phyloP scores from a whole-genome alignment of 2,113 vertebrate genomes.

The Urocolius indicus region DNA sequence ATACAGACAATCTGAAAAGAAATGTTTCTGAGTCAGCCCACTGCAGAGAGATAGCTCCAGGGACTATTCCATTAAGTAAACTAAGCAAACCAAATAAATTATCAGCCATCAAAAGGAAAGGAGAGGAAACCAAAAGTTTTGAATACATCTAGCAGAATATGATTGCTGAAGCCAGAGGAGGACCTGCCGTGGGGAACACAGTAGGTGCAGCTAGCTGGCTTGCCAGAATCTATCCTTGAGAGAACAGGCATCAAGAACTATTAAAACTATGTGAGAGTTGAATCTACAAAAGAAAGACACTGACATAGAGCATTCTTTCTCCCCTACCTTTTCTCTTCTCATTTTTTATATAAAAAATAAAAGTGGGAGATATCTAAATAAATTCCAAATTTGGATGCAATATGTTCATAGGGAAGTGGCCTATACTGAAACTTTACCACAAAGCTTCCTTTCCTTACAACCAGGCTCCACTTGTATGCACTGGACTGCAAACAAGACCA shows the following conservation, averaged over 20 bases:
- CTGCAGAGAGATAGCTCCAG: neutral
- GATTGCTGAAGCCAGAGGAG: neutral
- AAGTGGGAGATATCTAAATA: neutral
- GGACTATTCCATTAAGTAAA: neutral
- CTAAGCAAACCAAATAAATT: neutral
- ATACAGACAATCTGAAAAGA: neutral
- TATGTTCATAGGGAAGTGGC: neutral
- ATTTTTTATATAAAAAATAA: neutral
- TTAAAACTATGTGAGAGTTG: neutral
- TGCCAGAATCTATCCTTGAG: neutral
- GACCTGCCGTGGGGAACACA: neutral
- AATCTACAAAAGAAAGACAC: neutral
- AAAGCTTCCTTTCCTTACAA: neutral
- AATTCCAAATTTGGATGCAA: neutral
- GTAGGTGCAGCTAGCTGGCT: neutral
- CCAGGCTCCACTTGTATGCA: neutral
- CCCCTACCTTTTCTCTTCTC: neutral
- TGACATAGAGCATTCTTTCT: neutral
- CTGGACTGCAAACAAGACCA: neutral
- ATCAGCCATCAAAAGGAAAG: neutral
- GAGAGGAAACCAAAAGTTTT: neutral
- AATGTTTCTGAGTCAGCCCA: fast-evolving
- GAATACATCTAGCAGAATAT: neutral
- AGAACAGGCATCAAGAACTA: neutral
- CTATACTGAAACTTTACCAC: neutral